Conservation (phyloP, 2,797 vertebrate genomes). For the Thamnophis elegans region DNA sequence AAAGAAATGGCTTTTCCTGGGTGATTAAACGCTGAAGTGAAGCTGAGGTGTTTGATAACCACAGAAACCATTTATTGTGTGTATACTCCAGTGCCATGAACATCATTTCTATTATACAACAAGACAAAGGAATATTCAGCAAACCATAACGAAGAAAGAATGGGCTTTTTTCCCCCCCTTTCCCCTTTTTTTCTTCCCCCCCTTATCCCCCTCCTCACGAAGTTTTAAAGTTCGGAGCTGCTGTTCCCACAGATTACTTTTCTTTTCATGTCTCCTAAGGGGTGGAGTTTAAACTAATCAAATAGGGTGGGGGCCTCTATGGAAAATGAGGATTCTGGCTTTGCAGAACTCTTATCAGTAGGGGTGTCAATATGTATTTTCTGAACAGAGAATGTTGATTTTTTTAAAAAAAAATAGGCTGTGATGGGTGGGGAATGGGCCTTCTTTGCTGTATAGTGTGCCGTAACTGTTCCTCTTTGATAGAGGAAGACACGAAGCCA, state of each 20-base stretch:
- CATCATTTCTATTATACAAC: conserved; percentile 78
- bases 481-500: background rate
- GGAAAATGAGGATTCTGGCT: conserved; percentile 6
- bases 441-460: conserved; percentile 7
- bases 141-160: conserved; percentile 68
- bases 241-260: conserved; percentile 48
- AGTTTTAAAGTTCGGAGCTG: conserved; percentile 60
- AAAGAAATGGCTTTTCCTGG: conserved; percentile 76
- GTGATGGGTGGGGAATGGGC: background rate
- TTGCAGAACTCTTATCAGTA: conserved; percentile 25
- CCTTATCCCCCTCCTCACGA: conserved; percentile 17
- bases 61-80: conserved; percentile 74
- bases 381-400: conserved; percentile 23
- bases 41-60: conserved; percentile 77
- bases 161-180: conserved; percentile 28
- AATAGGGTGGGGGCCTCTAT: conserved; percentile 4
- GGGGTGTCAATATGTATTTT: conserved; percentile 32
- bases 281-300: conserved; percentile 38
- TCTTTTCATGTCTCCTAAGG: conserved; percentile 34
- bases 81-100: conserved; percentile 78
- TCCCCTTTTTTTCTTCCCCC: conserved; percentile 13
- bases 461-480: conserved; percentile 12
- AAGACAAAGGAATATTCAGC: conserved; percentile 73
- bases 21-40: conserved; percentile 79
- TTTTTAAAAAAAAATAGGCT: background rate